Evolutionary conservation across 1,140 invertebrate species (phyloP), one percentile per base, ranked within the genome.

Genomic region (Bilobella aurantiaca): DNA sequence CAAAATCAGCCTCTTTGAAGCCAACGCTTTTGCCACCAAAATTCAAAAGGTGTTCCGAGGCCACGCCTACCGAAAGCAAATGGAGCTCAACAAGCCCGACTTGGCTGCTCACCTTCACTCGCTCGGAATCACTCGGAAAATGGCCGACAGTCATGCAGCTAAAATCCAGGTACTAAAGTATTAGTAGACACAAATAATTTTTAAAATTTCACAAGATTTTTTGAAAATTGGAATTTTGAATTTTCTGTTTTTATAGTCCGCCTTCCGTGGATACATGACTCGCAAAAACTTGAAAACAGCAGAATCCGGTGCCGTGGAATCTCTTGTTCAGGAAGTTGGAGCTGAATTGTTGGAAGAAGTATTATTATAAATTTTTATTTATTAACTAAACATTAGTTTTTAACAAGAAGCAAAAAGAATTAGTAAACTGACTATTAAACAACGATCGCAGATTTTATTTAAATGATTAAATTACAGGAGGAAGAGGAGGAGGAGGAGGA

Each of bases 41-140:
- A 66, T 66, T 27, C 65, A 66, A 57, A 62, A 56, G 57, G 29
- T 58, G 8, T 66, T 66, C 47, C 58, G 65, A 23, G 65, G 65
- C 2, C 32, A 46, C 49, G 8, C n/a, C 2, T 28, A 21, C 18
- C 25, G 64, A 3, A 42, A 65, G 25, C 56, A 57, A 29, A 60
- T 65, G 29, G 58, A 32, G 12, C 2, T 12, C 2, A n/a, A 32
- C 32, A n/a, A 58, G 5, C 57, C 57, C 5, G 57, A 58, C 27
- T 21, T 58, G 23, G 21, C 57, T 14, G 57, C 25, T 21, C 57
- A 58, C 21, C 29, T 58, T 14, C 25, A 58, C 14, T 3, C 12
- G 12, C 29, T 58, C 12, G 57, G 57, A 58, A 58, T 58, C 23
- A 29, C 57, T 16, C 3, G 30, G 25, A 28, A 58, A 58, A 8